Evolutionary conservation across 2,797 vertebrate species (phyloP).

Genomic region (Propithecus perrieri): DNA sequence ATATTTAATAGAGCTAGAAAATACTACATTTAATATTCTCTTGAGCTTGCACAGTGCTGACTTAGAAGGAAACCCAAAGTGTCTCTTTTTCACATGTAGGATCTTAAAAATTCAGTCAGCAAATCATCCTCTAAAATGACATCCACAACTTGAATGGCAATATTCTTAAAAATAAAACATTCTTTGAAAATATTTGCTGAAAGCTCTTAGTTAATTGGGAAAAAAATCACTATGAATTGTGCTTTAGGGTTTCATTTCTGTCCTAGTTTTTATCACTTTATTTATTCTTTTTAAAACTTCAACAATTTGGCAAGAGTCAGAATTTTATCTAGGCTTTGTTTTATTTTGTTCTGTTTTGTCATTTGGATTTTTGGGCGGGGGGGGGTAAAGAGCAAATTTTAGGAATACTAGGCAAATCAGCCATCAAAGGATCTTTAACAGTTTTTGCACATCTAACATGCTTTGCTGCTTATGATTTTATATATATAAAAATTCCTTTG

Average conservation of each 20-base stretch:
- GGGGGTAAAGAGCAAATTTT: not conserved
- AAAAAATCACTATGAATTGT: not conserved
- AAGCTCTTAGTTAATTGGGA: not conserved
- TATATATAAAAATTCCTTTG: not conserved
- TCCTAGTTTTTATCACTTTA: not conserved
- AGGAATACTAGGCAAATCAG: conserved; percentile 1
- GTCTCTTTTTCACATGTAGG: conserved; percentile 30
- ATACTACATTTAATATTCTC: conserved; percentile 81
- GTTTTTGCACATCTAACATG: not conserved
- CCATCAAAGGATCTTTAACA: not conserved
- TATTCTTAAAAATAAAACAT: conserved; percentile 16
- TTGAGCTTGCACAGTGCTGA: conserved; percentile 62
- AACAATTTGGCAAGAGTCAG: not conserved
- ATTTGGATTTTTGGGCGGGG: not conserved
- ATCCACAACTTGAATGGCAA: not conserved
- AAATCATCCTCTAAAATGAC: conserved; percentile 52
- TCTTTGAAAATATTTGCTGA: not conserved
- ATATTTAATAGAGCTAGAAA: conserved; percentile 84
- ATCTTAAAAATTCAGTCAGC: conserved; percentile 48
- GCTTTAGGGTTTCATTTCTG: not conserved
- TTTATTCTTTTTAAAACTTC: conserved; percentile 4
- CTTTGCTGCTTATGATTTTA: not conserved
- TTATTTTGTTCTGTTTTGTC: not conserved
- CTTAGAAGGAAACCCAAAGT: conserved; percentile 66
- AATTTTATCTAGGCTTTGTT: not conserved